These are phyloP conservation scores for Brachionus rubens DNA, from an alignment of 1,140 invertebrate species.

Conservation along the genomic window DNA sequence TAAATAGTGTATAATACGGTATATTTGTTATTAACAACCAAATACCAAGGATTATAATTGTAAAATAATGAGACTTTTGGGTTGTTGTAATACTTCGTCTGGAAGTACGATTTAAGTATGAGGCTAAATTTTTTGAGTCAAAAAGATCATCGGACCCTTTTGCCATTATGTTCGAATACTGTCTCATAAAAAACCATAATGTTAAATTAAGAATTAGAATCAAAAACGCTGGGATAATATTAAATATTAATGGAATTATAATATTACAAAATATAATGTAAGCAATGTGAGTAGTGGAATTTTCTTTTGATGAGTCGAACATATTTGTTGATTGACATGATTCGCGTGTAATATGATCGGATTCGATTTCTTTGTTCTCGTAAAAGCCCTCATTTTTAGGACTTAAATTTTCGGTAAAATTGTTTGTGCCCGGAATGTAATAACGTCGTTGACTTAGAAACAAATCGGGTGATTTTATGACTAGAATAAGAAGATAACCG, in stretches of 20 bases:
- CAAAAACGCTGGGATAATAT: slow-evolving; percentile 14
- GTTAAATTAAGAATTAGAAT: slow-evolving; percentile 26
- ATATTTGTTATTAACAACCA: slow-evolving; percentile 31
- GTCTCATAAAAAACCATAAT: slow-evolving; percentile 37
- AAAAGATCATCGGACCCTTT: background rate
- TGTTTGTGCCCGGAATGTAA: background rate
- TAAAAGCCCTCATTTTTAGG: background rate
- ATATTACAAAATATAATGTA: slow-evolving; percentile 35
- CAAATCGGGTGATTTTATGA: slow-evolving; percentile 14
- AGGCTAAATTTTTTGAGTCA: background rate
- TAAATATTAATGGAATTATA: slow-evolving; percentile 37
- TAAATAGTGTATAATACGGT: slow-evolving; percentile 37
- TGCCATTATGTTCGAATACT: slow-evolving; percentile 1
- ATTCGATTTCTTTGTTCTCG: too few relatives aligned
- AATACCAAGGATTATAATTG: slow-evolving; percentile 31
- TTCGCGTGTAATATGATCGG: background rate
- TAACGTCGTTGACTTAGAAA: slow-evolving; percentile 21
- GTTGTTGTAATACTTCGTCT: slow-evolving; percentile 19
- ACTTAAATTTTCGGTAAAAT: background rate
- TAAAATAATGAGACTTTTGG: slow-evolving; percentile 42
- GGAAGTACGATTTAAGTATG: background rate
- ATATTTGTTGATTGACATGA: background rate
- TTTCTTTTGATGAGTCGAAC: background rate
- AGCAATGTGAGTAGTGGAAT: background rate
- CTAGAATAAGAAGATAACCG: background rate